These are phyloP conservation scores for Cotesia typhae DNA, from an alignment of 1,140 invertebrate species.

Conservation along the genomic window DNA sequence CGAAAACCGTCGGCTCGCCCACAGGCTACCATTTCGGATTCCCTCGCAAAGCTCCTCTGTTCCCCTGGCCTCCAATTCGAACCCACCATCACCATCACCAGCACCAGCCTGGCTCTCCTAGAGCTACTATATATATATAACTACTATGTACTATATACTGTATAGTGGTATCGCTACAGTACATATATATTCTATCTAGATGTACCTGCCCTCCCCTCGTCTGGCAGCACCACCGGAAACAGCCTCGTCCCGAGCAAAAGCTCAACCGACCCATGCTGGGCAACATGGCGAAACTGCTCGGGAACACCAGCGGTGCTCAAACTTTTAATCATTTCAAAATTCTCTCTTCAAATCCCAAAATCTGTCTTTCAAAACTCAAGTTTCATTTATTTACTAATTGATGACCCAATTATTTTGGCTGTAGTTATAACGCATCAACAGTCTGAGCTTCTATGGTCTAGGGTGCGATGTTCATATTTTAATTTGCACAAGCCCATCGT, in stretches of 20 bases:
- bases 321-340: constrained; percentile 17
- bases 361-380: constrained; percentile 24
- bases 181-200: constrained; percentile 53
- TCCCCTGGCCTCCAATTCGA: constrained; percentile 28
- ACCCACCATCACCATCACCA: constrained; percentile 15
- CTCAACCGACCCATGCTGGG: constrained; percentile 57
- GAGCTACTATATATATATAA: no score
- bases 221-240: constrained; percentile 58
- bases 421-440: not conserved
- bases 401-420: not conserved
- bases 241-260: constrained; percentile 54
- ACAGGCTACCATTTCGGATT: constrained; percentile 30
- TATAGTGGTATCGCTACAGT: constrained; percentile 39
- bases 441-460: not conserved
- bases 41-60: constrained; percentile 39
- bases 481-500: no score
- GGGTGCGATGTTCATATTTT: no score
- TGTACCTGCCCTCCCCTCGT: constrained; percentile 55
- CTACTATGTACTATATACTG: no score
- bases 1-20: constrained; percentile 19
- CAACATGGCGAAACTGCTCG: constrained; percentile 55
- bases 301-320: constrained; percentile 57
- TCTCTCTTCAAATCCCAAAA: constrained; percentile 20
- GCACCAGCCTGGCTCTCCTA: constrained; percentile 22
- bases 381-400: not conserved